Percentiles rank a stretch among this genome's conserved stretches.
Conservation (phyloP, 2,888 invertebrate species). For the Acleris holmiana region DNA sequence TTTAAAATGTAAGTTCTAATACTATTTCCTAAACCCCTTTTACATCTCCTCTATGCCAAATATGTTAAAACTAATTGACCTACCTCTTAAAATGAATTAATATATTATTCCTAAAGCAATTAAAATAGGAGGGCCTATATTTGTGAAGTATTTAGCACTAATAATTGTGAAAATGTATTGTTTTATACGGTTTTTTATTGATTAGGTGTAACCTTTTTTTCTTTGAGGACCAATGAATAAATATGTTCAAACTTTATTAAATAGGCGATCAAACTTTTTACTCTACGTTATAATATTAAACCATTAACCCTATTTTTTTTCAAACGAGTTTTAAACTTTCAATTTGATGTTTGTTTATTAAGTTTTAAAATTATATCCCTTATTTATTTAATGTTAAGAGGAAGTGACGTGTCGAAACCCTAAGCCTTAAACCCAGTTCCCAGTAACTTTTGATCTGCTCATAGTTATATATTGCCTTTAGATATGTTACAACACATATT, state of each 20-base stretch:
- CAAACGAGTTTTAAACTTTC: no score
- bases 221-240: conserved; percentile 38
- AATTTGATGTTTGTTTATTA: no score
- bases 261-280: no score
- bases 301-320: no score
- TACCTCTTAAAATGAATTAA: conserved; percentile 30
- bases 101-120: conserved; percentile 27
- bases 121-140: conserved; percentile 36
- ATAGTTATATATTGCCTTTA: conserved; percentile 24
- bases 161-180: conserved; percentile 24
- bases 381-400: conserved; percentile 10
- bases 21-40: conserved; percentile 10
- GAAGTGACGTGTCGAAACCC: conserved; percentile 19
- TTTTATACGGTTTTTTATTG: conserved; percentile 27
- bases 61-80: conserved; percentile 19
- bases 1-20: background rate
- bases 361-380: background rate
- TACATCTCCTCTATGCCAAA: conserved; percentile 34
- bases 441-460: conserved; percentile 16
- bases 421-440: conserved; percentile 20
- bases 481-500: conserved; percentile 34
- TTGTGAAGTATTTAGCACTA: conserved; percentile 29
- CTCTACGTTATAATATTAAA: no score
- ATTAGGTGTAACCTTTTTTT: conserved; percentile 36
- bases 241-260: background rate